A percentile compares a stretch with the other conserved stretches of the same genome.
phyloP scores from a whole-genome alignment of 2,113 vertebrate genomes.

The Semicossyphus pulcher region DNA sequence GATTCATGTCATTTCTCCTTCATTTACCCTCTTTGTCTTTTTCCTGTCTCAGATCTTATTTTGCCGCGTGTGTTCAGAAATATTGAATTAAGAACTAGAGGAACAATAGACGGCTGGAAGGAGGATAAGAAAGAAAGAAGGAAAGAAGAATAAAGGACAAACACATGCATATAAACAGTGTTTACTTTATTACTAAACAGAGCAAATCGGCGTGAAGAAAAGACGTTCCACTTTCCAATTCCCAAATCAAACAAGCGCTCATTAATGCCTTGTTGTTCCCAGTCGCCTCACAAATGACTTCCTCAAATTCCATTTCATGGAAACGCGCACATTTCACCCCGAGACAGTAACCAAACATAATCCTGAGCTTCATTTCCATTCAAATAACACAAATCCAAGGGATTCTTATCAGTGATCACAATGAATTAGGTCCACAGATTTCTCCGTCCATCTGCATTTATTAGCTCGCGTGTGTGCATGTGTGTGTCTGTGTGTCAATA shows the following conservation, averaged over 20 bases:
- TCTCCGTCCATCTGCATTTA: conserved; percentile 48
- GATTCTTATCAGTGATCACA: conserved; percentile 75
- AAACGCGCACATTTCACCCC: conserved; percentile 72
- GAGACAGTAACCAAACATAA: conserved; percentile 71
- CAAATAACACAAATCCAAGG: conserved; percentile 73
- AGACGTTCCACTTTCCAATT: conserved; percentile 77
- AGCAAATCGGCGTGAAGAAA: conserved; percentile 59
- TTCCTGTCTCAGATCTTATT: conserved; percentile 40
- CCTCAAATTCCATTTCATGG: conserved; percentile 75
- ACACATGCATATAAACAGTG: not conserved
- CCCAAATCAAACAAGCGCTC: conserved; percentile 84
- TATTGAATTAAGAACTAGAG: conserved; percentile 36
- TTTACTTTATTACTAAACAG: conserved; percentile 56
- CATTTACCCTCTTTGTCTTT: conserved; percentile 50
- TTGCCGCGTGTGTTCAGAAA: conserved; percentile 12
- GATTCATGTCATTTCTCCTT: conserved; percentile 56
- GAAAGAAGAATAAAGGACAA: not conserved
- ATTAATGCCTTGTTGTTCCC: conserved; percentile 68
- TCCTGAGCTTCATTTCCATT: conserved; percentile 83
- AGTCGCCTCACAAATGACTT: conserved; percentile 69
- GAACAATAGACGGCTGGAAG: conserved; percentile 8
- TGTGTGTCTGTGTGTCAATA: conserved; percentile 67
- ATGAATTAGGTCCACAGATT: conserved; percentile 43
- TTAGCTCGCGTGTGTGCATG: conserved; percentile 27
- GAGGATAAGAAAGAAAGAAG: not conserved